phyloP scores from a whole-genome alignment of 2,888 invertebrate species.

The Graphium colonna region DNA sequence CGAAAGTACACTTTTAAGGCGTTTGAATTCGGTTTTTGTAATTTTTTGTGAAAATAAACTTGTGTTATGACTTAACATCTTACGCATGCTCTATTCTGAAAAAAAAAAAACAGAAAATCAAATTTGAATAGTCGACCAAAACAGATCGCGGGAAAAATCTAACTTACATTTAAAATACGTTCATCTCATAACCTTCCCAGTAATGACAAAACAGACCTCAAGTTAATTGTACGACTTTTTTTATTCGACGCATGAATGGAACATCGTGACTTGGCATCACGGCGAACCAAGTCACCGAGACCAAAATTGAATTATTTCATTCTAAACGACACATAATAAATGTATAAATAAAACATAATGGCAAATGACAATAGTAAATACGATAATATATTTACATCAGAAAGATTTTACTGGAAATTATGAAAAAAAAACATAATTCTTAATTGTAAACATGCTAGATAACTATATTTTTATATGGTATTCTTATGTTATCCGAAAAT shows the following conservation, averaged over 20 bases:
- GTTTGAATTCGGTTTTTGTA: too few species aligned
- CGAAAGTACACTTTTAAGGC: too few species aligned
- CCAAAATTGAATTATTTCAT: neutral
- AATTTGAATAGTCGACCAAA: too few species aligned
- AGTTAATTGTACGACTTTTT: slow-evolving; percentile 17
- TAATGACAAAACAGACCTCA: slow-evolving; percentile 4
- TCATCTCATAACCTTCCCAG: slow-evolving; percentile 1
- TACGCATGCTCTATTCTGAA: too few species aligned
- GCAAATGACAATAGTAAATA: neutral
- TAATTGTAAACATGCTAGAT: too few species aligned
- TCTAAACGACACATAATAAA: neutral
- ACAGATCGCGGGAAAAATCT: neutral
- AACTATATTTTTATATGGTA: too few species aligned
- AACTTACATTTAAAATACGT: neutral
- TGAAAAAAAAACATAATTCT: neutral
- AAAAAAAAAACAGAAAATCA: too few species aligned
- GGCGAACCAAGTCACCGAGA: slow-evolving; percentile 1
- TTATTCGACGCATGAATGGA: slow-evolving; percentile 13
- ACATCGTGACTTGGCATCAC: slow-evolving; percentile 17
- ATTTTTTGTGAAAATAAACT: too few species aligned
- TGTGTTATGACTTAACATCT: too few species aligned
- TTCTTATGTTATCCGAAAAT: too few species aligned
- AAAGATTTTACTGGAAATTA: neutral
- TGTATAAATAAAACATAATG: neutral
- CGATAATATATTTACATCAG: neutral